Conservation (phyloP, 2,113 vertebrate species). For the Perca fluviatilis region DNA sequence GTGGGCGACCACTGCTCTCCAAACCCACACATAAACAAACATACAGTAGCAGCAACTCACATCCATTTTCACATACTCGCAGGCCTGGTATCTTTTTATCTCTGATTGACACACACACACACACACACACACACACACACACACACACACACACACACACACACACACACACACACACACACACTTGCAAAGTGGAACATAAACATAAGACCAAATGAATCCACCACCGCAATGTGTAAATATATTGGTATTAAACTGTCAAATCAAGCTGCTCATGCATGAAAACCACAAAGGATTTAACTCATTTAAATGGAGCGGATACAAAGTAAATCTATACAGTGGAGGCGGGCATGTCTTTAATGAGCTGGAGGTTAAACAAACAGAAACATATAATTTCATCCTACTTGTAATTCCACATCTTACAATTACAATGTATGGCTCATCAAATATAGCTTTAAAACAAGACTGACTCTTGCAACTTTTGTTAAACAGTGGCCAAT, state of each 20-base stretch:
- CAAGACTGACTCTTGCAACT: no score
- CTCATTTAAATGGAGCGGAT: not conserved
- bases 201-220: conserved; percentile 14
- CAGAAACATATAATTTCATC: not conserved
- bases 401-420: not conserved
- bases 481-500: no score
- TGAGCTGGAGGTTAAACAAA: conserved; percentile 33
- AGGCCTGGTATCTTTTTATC: not conserved
- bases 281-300: conserved; percentile 22
- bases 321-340: conserved; percentile 23
- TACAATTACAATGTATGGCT: not conserved
- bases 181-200: not conserved
- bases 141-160: conserved; percentile 11
- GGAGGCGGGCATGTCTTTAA: conserved; percentile 18
- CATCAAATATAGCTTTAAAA: not conserved
- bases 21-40: conserved; percentile 71
- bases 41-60: conserved; percentile 41
- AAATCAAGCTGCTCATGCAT: conserved; percentile 2
- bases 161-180: conserved; percentile 1
- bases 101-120: conserved; percentile 1
- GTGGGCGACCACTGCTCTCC: conserved; percentile 66
- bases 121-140: not conserved
- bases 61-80: conserved; percentile 38
- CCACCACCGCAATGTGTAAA: conserved; percentile 8
- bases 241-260: not conserved